Conservation (phyloP, 2,113 vertebrate genomes). For the Fregata magnificens region DNA sequence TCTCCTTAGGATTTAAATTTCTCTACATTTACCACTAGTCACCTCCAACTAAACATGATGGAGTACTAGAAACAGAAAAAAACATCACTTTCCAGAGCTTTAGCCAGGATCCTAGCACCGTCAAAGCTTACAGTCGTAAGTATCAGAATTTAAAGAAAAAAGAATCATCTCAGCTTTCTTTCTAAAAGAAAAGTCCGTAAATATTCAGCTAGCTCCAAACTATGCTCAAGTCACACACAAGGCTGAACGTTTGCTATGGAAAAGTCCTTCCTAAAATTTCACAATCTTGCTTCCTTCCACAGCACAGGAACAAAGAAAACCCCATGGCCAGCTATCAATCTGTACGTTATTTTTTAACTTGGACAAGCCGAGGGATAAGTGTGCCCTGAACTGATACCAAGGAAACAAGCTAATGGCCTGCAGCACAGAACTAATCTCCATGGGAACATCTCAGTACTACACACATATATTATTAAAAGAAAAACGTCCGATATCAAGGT, state of each 20-base stretch:
- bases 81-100: not conserved
- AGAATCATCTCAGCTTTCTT: not conserved
- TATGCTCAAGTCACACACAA: not conserved
- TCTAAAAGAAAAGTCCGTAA: not conserved
- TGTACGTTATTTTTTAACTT: not conserved
- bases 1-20: not conserved
- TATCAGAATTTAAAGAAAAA: not conserved
- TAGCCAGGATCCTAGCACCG: not conserved
- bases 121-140: not conserved
- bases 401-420: conserved; percentile 46
- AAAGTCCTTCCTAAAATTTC: not conserved
- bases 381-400: conserved; percentile 37
- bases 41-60: not conserved
- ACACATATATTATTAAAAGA: conserved; percentile 39
- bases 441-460: conserved; percentile 26
- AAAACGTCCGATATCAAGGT: conserved; percentile 28
- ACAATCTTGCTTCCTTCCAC: not conserved
- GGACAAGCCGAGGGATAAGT: not conserved
- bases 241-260: not conserved
- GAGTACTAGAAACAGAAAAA: not conserved
- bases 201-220: not conserved
- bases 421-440: conserved; percentile 45
- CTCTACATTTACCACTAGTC: not conserved
- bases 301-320: not conserved
- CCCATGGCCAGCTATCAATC: not conserved